Conservation (phyloP, 2,113 vertebrate species). For the Psilopsiagon aurifrons region DNA sequence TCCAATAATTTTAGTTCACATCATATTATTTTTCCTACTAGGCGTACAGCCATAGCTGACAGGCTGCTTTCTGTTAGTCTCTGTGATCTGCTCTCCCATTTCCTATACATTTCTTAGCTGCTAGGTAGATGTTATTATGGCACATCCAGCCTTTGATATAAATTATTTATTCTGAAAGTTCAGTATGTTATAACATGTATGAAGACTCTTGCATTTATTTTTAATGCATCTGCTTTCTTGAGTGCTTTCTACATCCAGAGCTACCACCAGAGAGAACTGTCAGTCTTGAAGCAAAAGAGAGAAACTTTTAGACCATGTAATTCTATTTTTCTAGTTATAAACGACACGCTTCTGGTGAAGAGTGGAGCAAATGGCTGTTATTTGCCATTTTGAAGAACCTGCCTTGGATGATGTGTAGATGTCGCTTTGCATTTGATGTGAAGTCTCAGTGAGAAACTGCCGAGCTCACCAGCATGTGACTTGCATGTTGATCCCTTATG, state of each 20-base stretch:
- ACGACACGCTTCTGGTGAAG: background rate
- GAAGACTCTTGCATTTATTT: constrained; percentile 58
- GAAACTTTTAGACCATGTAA: constrained; percentile 28
- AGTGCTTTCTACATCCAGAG: constrained; percentile 51
- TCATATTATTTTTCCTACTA: background rate
- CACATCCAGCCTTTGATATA: constrained; percentile 23
- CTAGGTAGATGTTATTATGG: constrained; percentile 40
- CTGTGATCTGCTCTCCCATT: background rate
- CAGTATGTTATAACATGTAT: constrained; percentile 19
- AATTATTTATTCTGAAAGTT: constrained; percentile 61
- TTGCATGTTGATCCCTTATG: accelerated
- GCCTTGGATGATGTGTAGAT: background rate
- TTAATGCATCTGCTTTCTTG: constrained; percentile 39
- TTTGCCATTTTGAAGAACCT: constrained; percentile 12
- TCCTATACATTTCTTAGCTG: constrained; percentile 23
- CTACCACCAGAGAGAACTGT: background rate
- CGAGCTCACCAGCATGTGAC: background rate
- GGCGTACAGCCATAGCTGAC: background rate
- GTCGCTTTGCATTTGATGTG: background rate
- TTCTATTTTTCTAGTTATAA: constrained; percentile 26
- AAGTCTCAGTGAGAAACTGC: background rate
- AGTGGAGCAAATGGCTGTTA: background rate
- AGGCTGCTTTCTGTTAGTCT: constrained; percentile 7
- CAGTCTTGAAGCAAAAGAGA: constrained; percentile 9
- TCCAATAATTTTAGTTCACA: background rate